A percentile compares a stretch with the other conserved stretches of the same genome.
These are phyloP conservation scores for Labeo rohita DNA, from an alignment of 2,113 vertebrate genomes.

Conservation along the genomic window DNA sequence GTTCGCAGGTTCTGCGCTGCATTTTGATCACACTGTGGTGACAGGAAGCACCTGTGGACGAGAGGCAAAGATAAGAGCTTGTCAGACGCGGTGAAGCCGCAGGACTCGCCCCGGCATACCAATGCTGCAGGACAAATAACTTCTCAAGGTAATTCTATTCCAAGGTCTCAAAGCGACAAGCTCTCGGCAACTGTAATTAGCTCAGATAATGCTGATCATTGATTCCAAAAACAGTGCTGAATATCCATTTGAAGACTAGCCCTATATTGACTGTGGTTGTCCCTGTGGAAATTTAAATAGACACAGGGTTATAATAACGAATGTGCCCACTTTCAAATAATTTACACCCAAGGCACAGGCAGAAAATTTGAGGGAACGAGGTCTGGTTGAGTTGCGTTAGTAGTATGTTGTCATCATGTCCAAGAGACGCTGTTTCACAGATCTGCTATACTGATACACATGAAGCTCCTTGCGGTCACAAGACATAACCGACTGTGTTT, in stretches of 20 bases:
- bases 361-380: too few relatives aligned
- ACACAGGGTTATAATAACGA: not conserved
- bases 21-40: conserved; percentile 67
- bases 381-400: too few relatives aligned
- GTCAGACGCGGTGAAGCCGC: conserved; percentile 59
- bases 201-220: conserved; percentile 61
- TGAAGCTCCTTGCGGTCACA: too few relatives aligned
- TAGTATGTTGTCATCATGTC: too few relatives aligned
- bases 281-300: conserved; percentile 36
- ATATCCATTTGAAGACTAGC: conserved; percentile 29
- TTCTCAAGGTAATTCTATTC: conserved; percentile 60
- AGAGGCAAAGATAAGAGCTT: conserved; percentile 69
- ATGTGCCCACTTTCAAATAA: too few relatives aligned
- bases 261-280: conserved; percentile 45
- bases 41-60: conserved; percentile 72
- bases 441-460: too few relatives aligned
- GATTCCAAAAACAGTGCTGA: conserved; percentile 49
- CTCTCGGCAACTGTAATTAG: conserved; percentile 63
- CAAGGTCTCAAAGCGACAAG: conserved; percentile 53
- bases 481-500: too few relatives aligned
- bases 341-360: too few relatives aligned
- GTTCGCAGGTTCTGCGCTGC: conserved; percentile 48
- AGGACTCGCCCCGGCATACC: conserved; percentile 60
- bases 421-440: too few relatives aligned
- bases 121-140: conserved; percentile 60